These are phyloP conservation scores for Eilema griseolum DNA, from an alignment of 2,888 invertebrate genomes.

Conservation along the genomic window DNA sequence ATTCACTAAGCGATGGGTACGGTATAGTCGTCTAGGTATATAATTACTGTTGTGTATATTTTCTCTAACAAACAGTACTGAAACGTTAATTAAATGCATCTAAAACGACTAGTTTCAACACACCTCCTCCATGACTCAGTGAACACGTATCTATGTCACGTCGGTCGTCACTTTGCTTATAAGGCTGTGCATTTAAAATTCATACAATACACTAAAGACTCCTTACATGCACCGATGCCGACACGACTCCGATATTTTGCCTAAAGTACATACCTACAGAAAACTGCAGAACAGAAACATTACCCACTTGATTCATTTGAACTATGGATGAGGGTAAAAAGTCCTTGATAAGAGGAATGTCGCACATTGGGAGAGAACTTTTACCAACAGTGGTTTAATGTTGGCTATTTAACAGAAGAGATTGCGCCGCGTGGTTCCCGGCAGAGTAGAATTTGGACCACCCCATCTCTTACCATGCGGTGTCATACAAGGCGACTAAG, in stretches of 20 bases:
- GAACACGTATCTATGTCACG: conserved; percentile 53
- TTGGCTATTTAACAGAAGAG: too few relatives aligned
- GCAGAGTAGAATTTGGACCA: too few relatives aligned
- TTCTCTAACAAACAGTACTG: not conserved
- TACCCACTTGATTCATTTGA: not conserved
- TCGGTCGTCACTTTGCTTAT: conserved; percentile 46
- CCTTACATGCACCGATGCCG: conserved; percentile 8
- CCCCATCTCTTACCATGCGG: too few relatives aligned
- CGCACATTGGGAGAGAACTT: too few relatives aligned
- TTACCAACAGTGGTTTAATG: too few relatives aligned
- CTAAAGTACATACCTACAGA: not conserved
- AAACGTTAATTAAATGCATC: conserved; percentile 16
- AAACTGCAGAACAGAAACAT: not conserved
- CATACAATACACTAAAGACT: conserved; percentile 38
- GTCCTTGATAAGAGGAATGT: not conserved
- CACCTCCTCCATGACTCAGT: conserved; percentile 39
- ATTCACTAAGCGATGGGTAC: too few relatives aligned
- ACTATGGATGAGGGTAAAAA: not conserved
- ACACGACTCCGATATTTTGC: not conserved
- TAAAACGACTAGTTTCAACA: conserved; percentile 16
- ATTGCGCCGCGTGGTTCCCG: too few relatives aligned
- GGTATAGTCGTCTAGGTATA: too few relatives aligned
- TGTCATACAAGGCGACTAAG: too few relatives aligned
- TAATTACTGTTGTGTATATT: not conserved
- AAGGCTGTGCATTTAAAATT: conserved; percentile 50